Conservation (phyloP, 2,888 invertebrate species). For the Thalpophila matura region DNA sequence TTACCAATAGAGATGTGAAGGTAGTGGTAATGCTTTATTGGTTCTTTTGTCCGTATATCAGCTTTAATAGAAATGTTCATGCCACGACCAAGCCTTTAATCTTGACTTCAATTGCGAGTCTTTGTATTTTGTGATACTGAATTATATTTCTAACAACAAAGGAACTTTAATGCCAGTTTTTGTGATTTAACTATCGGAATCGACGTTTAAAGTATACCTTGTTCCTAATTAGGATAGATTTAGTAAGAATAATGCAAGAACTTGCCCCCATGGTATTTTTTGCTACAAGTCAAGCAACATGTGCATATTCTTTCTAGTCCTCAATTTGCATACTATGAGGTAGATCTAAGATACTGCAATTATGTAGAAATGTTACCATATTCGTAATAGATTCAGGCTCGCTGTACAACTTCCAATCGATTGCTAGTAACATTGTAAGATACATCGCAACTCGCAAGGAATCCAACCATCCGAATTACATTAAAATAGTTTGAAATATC, state of each 20-base stretch:
- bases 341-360: constrained; percentile 52
- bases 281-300: constrained; percentile 24
- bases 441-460: constrained; percentile 7
- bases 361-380: constrained; percentile 54
- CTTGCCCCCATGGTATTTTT: constrained; percentile 31
- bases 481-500: constrained; percentile 27
- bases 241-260: constrained; percentile 29
- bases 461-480: constrained; percentile 19
- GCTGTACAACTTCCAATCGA: constrained; percentile 8
- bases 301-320: constrained; percentile 50
- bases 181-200: constrained; percentile 9
- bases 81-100: constrained; percentile 23
- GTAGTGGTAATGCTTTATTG: constrained; percentile 39
- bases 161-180: constrained; percentile 11
- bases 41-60: constrained; percentile 39
- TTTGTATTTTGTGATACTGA: constrained; percentile 29
- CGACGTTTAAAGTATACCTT: not conserved
- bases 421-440: constrained; percentile 22
- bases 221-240: constrained; percentile 40
- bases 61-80: constrained; percentile 40
- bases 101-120: constrained; percentile 38
- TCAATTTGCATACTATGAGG: constrained; percentile 53
- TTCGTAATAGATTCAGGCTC: constrained; percentile 25
- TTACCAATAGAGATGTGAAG: constrained; percentile 52
- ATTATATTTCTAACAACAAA: constrained; percentile 1